Evolutionary conservation across 2,113 vertebrate species (phyloP).

Genomic region (Lycaon pictus): DNA sequence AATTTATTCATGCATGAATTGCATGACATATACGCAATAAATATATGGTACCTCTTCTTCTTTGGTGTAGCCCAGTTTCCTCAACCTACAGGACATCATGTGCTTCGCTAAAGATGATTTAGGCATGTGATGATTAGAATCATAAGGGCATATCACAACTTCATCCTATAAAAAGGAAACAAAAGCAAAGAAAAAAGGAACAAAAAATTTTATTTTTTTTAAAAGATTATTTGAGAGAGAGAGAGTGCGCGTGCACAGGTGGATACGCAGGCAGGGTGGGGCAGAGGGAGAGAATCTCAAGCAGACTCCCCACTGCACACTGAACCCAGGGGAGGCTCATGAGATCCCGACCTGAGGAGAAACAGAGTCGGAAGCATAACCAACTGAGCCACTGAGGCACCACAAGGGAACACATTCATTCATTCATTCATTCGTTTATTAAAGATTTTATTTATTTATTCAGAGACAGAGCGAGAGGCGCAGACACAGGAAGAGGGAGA

Average conservation of each 20-base stretch:
- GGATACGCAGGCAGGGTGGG: background rate
- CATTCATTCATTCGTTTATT: too few relatives aligned
- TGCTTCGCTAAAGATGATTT: constrained; percentile 91
- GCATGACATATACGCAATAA: background rate
- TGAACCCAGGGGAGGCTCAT: background rate
- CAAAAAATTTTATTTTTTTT: background rate
- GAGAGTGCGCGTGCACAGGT: background rate
- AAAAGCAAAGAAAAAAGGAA: constrained; percentile 18
- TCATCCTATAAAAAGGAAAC: constrained; percentile 85
- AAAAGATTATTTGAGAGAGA: background rate
- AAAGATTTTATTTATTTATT: too few relatives aligned
- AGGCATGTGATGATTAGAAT: constrained; percentile 91
- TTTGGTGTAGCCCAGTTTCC: constrained; percentile 90
- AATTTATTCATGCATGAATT: background rate
- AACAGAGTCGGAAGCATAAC: background rate
- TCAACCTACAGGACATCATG: constrained; percentile 88
- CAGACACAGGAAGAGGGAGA: too few relatives aligned
- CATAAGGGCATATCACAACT: constrained; percentile 90
- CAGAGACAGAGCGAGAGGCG: too few relatives aligned
- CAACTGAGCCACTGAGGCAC: background rate
- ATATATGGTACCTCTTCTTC: constrained; percentile 90
- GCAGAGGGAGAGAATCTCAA: background rate
- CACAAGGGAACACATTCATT: background rate
- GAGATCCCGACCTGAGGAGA: background rate
- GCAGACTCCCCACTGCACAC: background rate